Base-by-base conservation (phyloP, 2,888 invertebrate genomes). In the Gymnocheta viridis region DNA sequence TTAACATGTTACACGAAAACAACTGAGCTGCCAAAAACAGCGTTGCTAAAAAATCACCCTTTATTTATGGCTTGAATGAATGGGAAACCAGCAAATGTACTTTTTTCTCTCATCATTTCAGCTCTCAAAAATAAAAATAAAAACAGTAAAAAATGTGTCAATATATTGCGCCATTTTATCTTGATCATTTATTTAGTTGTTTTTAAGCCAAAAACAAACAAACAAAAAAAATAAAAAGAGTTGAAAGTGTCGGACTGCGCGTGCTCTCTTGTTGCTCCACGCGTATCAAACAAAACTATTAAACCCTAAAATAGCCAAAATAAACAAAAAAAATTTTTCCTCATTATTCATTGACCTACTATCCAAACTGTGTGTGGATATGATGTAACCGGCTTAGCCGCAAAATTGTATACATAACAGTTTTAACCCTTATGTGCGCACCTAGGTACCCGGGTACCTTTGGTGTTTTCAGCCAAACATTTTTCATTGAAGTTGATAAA, bases 291-390 rank as follows among this genome's bases (percentile, higher is more conserved):
- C 32, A 66, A 67, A 77, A 73, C 80, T 69, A 64, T 58, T 78
- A 73, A 81, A 73, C 84, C 73, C 56, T 78, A 84, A 84, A 81
- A 84, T 82, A 78, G 38, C 49, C 54, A 73, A 74, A 73, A 62
- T 38, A 62, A 66, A 67, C 56, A 38, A 64, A 64, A 41, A 7
- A 54, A 67, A 70, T 86, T 51, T 38, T 49, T 78, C n/a, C 12
- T 9, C 54, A 44, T 70, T 86, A 85, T 86, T 87, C 87, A 86
- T 82, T 87, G 87, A 87, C 87, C 87, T 87, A 87, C 87, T 86
- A 87, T 87, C 86, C 85, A 84, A 86, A 86, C 38, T 74, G 76
- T 77, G 66, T 69, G 77, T 77, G 62, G 60, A 77, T 85, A 84
- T 87, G 86, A 87, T 87, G 87, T 86, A 87, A 86, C 86, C 83